Conservation (phyloP, 2,888 invertebrate genomes). For the Amphimallon solstitiale region DNA sequence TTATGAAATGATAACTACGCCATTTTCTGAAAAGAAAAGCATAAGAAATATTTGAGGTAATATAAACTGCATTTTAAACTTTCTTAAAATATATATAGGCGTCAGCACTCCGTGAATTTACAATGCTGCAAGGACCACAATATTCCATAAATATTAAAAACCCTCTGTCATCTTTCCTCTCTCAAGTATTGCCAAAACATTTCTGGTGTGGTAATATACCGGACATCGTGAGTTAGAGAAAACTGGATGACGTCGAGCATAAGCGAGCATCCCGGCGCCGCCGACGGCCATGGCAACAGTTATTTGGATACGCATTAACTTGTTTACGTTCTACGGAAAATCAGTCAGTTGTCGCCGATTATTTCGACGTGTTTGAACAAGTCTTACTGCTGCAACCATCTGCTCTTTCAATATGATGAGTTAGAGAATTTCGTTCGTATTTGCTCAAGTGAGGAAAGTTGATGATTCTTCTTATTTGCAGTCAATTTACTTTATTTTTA, state of each 20-base stretch:
- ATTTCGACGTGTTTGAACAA: constrained; percentile 14
- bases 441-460: too few species aligned
- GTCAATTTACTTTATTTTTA: constrained; percentile 13
- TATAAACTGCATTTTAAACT: neutral
- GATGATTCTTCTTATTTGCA: constrained; percentile 10
- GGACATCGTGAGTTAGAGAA: constrained; percentile 47
- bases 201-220: constrained; percentile 25
- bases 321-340: constrained; percentile 41
- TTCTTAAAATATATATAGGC: neutral
- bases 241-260: constrained; percentile 42
- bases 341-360: constrained; percentile 3
- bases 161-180: constrained; percentile 20
- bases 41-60: neutral
- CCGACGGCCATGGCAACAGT: constrained; percentile 45
- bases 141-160: constrained; percentile 21
- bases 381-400: constrained; percentile 21
- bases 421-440: too few species aligned
- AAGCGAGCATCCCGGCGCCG: constrained; percentile 42
- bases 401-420: neutral
- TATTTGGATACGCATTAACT: constrained; percentile 50
- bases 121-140: neutral
- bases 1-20: too few species aligned
- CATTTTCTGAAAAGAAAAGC: too few species aligned
- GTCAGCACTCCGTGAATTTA: constrained; percentile 4
- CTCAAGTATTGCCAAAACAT: constrained; percentile 12